Percentiles rank a stretch among this genome's conserved stretches.
These are phyloP conservation scores for Eumerus sabulonum DNA, from an alignment of 2,888 invertebrate genomes.

Conservation along the genomic window DNA sequence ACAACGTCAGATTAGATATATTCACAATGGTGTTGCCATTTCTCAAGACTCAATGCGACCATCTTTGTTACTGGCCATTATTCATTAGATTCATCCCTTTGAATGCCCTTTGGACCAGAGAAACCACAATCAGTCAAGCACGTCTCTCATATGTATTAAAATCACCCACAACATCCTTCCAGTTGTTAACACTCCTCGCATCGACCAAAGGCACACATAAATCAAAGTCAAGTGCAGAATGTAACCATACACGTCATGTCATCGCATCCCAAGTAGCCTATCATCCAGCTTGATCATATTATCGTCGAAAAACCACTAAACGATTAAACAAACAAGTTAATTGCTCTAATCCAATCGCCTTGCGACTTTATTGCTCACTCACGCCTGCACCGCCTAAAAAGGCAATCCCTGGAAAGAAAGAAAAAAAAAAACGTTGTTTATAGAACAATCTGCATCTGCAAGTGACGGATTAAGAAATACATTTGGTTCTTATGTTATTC, in stretches of 20 bases:
- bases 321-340: conserved; percentile 53
- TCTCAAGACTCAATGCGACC: too few relatives aligned
- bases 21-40: too few relatives aligned
- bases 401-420: conserved; percentile 3
- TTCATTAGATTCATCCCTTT: too few relatives aligned
- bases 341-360: conserved; percentile 41
- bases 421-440: too few relatives aligned
- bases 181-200: too few relatives aligned
- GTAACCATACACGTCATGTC: conserved; percentile 33
- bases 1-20: too few relatives aligned
- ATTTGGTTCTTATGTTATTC: neutral
- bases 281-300: conserved; percentile 47
- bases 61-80: too few relatives aligned
- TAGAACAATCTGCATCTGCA: conserved; percentile 38
- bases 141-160: too few relatives aligned
- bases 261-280: conserved; percentile 24
- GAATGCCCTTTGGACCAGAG: too few relatives aligned
- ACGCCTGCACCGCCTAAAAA: conserved; percentile 19
- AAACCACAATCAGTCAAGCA: too few relatives aligned
- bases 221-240: conserved; percentile 31
- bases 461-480: too few relatives aligned
- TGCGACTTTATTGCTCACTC: conserved; percentile 12
- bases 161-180: too few relatives aligned
- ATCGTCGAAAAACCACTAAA: conserved; percentile 55
- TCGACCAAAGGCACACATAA: neutral